Percentiles rank a stretch among this genome's conserved stretches.
Conservation (phyloP, 1,140 invertebrate species). For the Stegodyphus dumicola region DNA sequence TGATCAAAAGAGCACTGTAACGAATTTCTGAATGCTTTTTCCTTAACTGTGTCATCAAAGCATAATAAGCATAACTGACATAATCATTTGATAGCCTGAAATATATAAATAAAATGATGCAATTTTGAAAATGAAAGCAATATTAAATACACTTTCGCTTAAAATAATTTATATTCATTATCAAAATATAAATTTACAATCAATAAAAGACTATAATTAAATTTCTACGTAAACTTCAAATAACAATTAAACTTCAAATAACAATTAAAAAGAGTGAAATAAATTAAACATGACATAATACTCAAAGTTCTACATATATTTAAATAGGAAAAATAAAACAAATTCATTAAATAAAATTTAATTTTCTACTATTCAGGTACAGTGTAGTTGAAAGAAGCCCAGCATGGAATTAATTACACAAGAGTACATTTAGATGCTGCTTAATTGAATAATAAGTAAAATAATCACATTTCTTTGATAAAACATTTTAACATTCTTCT, state of each 20-base stretch:
- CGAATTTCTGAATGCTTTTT: conserved; percentile 74
- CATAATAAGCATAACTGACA: conserved; percentile 69
- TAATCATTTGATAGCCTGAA: conserved; percentile 70
- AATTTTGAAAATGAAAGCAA: neutral
- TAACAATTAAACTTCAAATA: neutral
- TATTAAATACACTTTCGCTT: neutral
- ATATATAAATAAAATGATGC: neutral
- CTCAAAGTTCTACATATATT: too few species aligned
- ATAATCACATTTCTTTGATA: too few species aligned
- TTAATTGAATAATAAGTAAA: too few species aligned
- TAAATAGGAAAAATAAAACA: too few species aligned
- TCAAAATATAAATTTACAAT: neutral
- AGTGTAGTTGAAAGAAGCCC: too few species aligned
- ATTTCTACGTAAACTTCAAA: neutral
- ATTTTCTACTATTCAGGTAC: too few species aligned
- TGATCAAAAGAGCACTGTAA: conserved; percentile 71
- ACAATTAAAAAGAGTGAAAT: too few species aligned
- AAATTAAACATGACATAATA: too few species aligned
- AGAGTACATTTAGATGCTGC: too few species aligned
- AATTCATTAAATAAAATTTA: too few species aligned
- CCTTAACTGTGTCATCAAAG: conserved; percentile 70
- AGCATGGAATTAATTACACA: too few species aligned
- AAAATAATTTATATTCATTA: neutral
- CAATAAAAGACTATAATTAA: neutral
- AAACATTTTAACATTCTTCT: too few species aligned